Base-by-base conservation (phyloP, 1,140 invertebrate species). In the Drosophila sturtevanti region DNA sequence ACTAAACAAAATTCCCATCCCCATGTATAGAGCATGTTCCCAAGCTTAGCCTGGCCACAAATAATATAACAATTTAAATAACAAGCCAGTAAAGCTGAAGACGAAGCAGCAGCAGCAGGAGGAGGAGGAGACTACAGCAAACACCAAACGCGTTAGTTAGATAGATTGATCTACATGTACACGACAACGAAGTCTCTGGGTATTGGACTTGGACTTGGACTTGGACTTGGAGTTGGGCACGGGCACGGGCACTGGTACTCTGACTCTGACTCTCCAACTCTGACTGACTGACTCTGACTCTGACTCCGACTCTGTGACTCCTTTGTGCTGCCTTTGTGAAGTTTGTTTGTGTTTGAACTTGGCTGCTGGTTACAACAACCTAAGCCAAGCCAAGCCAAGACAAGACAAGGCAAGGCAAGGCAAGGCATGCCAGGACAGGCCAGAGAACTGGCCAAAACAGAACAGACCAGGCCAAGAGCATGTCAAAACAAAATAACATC, bases 41-140 rank as follows among this genome's bases (percentile, higher is more conserved):
- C 72, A 80, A 77, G 79, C 79, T 77, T 65, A 70, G 69, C 79
- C 68, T 68, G 71, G 84, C 85, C 85, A 89, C 84, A 89, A 89
- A 89, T 89, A 89, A 89, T 89, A 89, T 80, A 89, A 89, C 84
- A 89, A 89, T 89, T 89, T 89, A 89, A 89, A 89, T 89, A 89
- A 89, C 84, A 89, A 89, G 85, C 84, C 84, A 72, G 41, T 48
- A 16, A 1, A 48, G 41, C 41, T 48, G 41, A 48, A 70, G 59
- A 31, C 56, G 52, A 44, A 18, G 16, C 16, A 21, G 22, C 55
- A 24, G 65, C 56, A 35, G 38, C 27, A 21, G 18, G 21, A 11
- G 35, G 48, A 27, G 22, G 21, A 18, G 48, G 44, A 48, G 41
- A 62, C 41, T 68, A 58, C 70, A 65, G 76, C 85, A 84, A 89